phyloP scores from a whole-genome alignment of 2,797 vertebrate genomes.

The Alca torda region DNA sequence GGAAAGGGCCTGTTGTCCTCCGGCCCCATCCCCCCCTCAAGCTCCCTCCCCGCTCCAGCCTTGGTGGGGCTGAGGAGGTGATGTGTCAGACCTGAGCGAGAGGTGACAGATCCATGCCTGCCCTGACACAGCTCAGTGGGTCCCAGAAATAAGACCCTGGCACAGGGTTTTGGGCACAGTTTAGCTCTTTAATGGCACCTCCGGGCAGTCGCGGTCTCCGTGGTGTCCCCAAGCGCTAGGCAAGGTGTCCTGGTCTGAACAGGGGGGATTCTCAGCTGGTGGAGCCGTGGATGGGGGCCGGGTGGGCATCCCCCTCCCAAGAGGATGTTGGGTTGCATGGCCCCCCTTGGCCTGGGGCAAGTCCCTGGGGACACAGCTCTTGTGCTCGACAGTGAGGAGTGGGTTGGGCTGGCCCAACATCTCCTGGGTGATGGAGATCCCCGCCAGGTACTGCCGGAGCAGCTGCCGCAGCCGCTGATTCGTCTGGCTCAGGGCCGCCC shows the following conservation, averaged over 20 bases:
- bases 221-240: fast-evolving
- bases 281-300: not conserved
- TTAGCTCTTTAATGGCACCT: not conserved
- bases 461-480: constrained; percentile 73
- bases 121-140: not conserved
- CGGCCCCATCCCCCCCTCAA: no score
- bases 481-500: constrained; percentile 55
- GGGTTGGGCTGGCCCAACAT: constrained; percentile 69
- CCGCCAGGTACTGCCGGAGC: constrained; percentile 80
- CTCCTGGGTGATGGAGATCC: constrained; percentile 72
- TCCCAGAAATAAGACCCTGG: not conserved
- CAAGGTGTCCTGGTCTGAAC: not conserved
- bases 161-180: not conserved
- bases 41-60: no score
- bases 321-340: not conserved
- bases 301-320: not conserved
- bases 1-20: no score
- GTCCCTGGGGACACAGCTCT: not conserved
- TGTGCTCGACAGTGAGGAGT: constrained; percentile 61
- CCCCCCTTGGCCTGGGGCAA: not conserved
- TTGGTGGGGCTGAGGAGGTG: not conserved
- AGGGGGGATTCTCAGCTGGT: not conserved
- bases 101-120: not conserved
- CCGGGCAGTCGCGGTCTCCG: not conserved
- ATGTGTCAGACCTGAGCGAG: fast-evolving